Evolutionary conservation across 2,888 invertebrate species (phyloP).

Genomic region (Ophonus ardosiacus): DNA sequence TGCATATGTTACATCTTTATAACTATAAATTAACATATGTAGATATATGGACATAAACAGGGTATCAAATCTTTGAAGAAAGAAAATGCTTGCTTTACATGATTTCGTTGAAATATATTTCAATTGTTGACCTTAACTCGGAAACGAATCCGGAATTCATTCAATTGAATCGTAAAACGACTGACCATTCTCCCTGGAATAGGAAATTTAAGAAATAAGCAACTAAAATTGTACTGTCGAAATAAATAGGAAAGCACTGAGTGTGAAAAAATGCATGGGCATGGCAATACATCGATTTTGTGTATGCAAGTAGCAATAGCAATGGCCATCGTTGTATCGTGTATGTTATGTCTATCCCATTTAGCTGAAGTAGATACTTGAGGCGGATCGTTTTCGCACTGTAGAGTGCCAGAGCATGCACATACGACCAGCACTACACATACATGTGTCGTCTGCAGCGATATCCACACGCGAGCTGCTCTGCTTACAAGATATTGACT

Average conservation of each 20-base stretch:
- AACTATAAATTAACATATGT: neutral
- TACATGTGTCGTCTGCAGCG: conserved; percentile 28
- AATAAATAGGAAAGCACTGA: conserved; percentile 16
- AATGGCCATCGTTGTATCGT: neutral
- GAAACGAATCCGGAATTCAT: conserved; percentile 6
- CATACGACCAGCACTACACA: conserved; percentile 14
- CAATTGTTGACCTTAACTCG: conserved; percentile 3
- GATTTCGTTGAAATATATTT: neutral
- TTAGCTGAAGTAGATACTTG: conserved; percentile 28
- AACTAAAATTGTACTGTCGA: conserved; percentile 7
- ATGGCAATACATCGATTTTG: neutral
- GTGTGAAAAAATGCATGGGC: conserved; percentile 14
- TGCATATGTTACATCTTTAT: too few species aligned
- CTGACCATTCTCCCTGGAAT: conserved; percentile 15
- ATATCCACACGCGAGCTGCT: conserved; percentile 18
- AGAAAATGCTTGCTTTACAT: neutral
- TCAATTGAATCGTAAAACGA: conserved; percentile 31
- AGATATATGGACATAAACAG: neutral
- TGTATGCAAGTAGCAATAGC: conserved; percentile 11
- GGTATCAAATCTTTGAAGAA: neutral
- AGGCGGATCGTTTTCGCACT: conserved; percentile 35
- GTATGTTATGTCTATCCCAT: neutral
- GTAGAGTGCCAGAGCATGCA: conserved; percentile 4
- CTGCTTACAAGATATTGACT: conserved; percentile 36
- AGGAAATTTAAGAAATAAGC: conserved; percentile 33